phyloP scores from a whole-genome alignment of 35 echinoderm and acorn worm species.

The Acanthaster planci region DNA sequence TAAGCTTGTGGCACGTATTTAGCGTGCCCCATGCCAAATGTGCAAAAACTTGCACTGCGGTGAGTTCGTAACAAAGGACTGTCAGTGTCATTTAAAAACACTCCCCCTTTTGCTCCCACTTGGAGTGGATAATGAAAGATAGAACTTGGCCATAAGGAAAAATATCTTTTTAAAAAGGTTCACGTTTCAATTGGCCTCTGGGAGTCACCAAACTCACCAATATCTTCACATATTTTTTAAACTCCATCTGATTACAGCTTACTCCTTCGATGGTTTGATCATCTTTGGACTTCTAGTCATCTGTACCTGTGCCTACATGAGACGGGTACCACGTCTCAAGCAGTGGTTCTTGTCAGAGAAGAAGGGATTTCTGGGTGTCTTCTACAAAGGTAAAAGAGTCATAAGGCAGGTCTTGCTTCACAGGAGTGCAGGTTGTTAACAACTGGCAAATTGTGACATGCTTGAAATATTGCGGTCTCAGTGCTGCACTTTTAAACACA shows the following conservation, averaged over 20 bases:
- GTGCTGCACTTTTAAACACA: not conserved
- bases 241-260: conserved; percentile 52
- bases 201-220: not conserved
- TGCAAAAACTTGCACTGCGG: no score
- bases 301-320: conserved; percentile 99
- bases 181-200: not conserved
- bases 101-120: no score
- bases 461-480: not conserved
- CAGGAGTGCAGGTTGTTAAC: not conserved
- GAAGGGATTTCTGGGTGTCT: conserved; percentile 98
- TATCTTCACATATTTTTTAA: not conserved
- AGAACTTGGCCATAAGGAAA: no score
- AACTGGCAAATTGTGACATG: not conserved
- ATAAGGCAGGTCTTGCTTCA: not conserved
- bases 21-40: no score
- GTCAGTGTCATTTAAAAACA: no score
- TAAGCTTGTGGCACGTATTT: no score
- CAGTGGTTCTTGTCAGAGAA: conserved; percentile 97
- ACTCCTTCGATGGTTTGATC: conserved; percentile 97
- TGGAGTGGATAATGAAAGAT: no score
- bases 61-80: no score
- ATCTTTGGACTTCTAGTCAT: conserved; percentile 85
- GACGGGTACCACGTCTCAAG: conserved; percentile 84
- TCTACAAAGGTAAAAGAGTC: conserved; percentile 98
- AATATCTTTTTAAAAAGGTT: no score